Evolutionary conservation across 2,113 vertebrate species (phyloP), one percentile per base, ranked within the genome.

Genomic region (Condylura cristata): DNA sequence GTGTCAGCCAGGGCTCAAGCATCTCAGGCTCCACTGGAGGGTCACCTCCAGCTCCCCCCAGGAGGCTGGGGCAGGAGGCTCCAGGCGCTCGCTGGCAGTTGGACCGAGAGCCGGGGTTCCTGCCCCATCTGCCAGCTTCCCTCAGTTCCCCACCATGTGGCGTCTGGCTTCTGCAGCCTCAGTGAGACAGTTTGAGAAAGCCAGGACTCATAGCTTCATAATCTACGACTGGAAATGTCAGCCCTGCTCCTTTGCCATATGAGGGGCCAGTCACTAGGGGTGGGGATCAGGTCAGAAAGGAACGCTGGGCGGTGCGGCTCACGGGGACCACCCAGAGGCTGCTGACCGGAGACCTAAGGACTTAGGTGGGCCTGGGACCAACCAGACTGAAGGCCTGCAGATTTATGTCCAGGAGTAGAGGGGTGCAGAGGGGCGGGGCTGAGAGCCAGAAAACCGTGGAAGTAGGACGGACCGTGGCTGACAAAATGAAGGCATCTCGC

Each of bases 161-260:
- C 17, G 41, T 41, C 81, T 10, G 6, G 48, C 37, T 95, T 90
- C 71, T 63, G 39, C 26, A 61, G 56, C 39, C 18, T 37, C 16
- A 84, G 32, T 37, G 30, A 81, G 65, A 65, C 32, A 82, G 32
- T 81, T 41, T 5, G 17, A 93, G 68, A 63, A 74, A 94, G 89
- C 58, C n/a, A 66, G 46, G 17, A 32, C 10, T 48, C 39, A 74
- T 28, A 83, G 53, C 61, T 81, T 72, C 78, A 79, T 9, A 44
- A 3, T 86, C 34, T 86, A 90, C 60, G 56, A n/a, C 89, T 79
- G 82, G 63, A 92, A 83, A 79, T 61, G 66, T 13, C 32, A 78
- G 63, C 39, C 13, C 20, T 39, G 88, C 39, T 28, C 18, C 61
- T 72, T 66, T 85, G 72, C 53, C 30, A 63, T 85, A 20, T 26